Percentiles rank a stretch among this genome's conserved stretches.
phyloP scores from a whole-genome alignment of 1,140 invertebrate genomes.

The Choristoneura fumiferana region DNA sequence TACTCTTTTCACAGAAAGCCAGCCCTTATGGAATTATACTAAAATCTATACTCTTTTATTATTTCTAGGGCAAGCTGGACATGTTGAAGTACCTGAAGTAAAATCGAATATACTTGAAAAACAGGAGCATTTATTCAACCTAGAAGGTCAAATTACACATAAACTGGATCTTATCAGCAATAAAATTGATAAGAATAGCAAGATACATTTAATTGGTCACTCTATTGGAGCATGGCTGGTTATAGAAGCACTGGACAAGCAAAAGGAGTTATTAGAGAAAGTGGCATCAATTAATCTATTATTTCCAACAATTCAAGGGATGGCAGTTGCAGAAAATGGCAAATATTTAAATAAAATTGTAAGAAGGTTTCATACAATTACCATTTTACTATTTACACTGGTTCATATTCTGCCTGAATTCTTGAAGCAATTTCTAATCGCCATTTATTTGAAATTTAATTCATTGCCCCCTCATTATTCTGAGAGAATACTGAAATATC shows the following conservation, averaged over 20 bases:
- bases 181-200: slow-evolving; percentile 50
- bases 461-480: slow-evolving; percentile 39
- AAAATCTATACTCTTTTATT: slow-evolving; percentile 23
- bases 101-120: slow-evolving; percentile 33
- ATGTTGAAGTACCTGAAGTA: slow-evolving; percentile 44
- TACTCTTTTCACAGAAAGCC: too few species aligned
- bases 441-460: slow-evolving; percentile 45
- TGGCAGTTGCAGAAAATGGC: slow-evolving; percentile 57
- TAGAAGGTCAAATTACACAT: slow-evolving; percentile 58
- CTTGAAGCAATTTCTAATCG: slow-evolving; percentile 39
- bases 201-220: slow-evolving; percentile 65
- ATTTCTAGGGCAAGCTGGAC: slow-evolving; percentile 62
- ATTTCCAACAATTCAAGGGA: slow-evolving; percentile 65
- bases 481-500: slow-evolving; percentile 42
- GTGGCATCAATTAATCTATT: slow-evolving; percentile 53
- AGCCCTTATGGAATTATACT: too few species aligned
- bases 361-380: slow-evolving; percentile 38
- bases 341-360: slow-evolving; percentile 49
- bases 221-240: slow-evolving; percentile 69
- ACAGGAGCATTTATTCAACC: slow-evolving; percentile 50
- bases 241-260: slow-evolving; percentile 48
- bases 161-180: slow-evolving; percentile 59
- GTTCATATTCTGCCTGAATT: slow-evolving; percentile 40
- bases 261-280: slow-evolving; percentile 37
- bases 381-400: slow-evolving; percentile 44